These are phyloP conservation scores for Origma solitaria DNA, from an alignment of 2,113 vertebrate species.

Conservation along the genomic window DNA sequence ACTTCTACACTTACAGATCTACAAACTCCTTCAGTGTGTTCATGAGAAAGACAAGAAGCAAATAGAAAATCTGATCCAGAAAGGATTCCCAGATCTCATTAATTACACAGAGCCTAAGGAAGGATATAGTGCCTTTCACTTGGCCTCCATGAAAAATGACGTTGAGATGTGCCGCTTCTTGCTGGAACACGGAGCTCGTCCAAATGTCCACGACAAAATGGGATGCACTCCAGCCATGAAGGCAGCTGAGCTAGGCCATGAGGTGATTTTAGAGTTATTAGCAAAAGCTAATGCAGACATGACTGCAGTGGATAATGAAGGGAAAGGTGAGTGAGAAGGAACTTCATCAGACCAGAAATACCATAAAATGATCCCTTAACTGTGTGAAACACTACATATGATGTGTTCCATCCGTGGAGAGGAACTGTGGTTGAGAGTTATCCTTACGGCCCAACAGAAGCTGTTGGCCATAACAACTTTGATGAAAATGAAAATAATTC, in stretches of 20 bases:
- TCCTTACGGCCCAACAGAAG: not conserved
- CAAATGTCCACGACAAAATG: slow-evolving; percentile 79
- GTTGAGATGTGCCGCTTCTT: slow-evolving; percentile 82
- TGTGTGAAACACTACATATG: accelerated
- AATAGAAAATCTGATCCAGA: slow-evolving; percentile 79
- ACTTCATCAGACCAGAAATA: not conserved
- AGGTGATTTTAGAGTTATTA: slow-evolving; percentile 76
- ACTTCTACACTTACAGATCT: slow-evolving; percentile 84
- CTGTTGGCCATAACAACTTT: not conserved
- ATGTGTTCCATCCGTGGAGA: not conserved
- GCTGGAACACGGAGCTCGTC: slow-evolving; percentile 76
- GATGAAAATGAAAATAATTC: not conserved
- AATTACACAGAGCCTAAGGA: slow-evolving; percentile 83
- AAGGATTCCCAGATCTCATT: slow-evolving; percentile 82
- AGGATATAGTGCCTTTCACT: slow-evolving; percentile 80
- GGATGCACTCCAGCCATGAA: slow-evolving; percentile 85
- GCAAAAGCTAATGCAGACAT: slow-evolving; percentile 78
- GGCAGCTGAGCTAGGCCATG: slow-evolving; percentile 84
- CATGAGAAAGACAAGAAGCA: slow-evolving; percentile 74
- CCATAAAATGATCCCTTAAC: not conserved
- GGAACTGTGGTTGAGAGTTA: not conserved
- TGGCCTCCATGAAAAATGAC: slow-evolving; percentile 80
- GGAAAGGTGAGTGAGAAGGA: slow-evolving; percentile 78
- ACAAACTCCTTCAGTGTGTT: slow-evolving; percentile 86
- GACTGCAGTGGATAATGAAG: slow-evolving; percentile 80